phyloP scores from a whole-genome alignment of 2,797 vertebrate species.

The Gymnoscopelus microlampas region DNA sequence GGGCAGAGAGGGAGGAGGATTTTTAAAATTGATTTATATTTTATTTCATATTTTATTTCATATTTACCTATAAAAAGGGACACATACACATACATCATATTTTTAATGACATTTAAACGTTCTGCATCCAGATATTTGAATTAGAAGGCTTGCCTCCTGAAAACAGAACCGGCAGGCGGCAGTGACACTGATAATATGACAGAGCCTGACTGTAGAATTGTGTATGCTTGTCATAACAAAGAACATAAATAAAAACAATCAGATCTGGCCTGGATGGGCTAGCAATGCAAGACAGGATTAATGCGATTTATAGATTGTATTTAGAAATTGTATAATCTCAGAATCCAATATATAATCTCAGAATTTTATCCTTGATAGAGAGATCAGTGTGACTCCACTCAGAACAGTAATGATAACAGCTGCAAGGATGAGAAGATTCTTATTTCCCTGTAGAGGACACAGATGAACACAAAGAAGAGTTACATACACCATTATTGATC shows the following conservation, averaged over 20 bases:
- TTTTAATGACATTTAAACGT: too few relatives aligned
- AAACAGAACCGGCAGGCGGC: too few relatives aligned
- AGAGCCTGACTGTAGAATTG: too few relatives aligned
- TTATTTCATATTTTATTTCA: too few relatives aligned
- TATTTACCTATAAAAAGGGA: too few relatives aligned
- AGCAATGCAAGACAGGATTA: background rate
- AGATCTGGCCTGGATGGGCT: background rate
- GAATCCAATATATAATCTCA: background rate
- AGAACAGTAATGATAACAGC: slow-evolving; percentile 27
- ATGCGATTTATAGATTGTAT: background rate
- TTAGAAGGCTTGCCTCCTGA: too few relatives aligned
- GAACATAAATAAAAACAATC: background rate
- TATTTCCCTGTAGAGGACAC: slow-evolving; percentile 1
- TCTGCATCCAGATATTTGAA: too few relatives aligned
- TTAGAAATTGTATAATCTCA: background rate
- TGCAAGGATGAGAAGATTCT: slow-evolving; percentile 27
- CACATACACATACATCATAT: too few relatives aligned
- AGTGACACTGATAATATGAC: too few relatives aligned
- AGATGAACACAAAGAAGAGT: background rate
- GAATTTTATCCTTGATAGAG: slow-evolving; percentile 31
- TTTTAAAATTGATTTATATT: too few relatives aligned
- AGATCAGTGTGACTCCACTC: slow-evolving; percentile 25
- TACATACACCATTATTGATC: background rate
- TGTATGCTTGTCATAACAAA: background rate
- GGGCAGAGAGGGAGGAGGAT: too few relatives aligned